Base-by-base conservation (phyloP, 2,113 vertebrate genomes). In the Daphoenositta chrysoptera region DNA sequence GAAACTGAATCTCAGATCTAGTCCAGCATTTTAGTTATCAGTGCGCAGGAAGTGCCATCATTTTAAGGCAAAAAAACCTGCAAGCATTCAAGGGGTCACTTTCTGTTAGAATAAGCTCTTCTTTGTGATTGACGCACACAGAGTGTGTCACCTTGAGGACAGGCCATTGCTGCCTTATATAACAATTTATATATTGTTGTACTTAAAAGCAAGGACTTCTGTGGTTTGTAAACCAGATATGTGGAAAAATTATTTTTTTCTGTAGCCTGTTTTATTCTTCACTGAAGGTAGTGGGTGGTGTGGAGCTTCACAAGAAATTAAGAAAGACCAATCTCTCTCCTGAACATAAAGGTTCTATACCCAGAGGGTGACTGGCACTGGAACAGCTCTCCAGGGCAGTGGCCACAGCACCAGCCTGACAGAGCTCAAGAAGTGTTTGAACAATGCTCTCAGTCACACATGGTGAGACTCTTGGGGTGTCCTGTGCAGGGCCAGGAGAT, bases 1-100 rank as follows among this genome's bases (percentile, higher is more conserved):
- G 82, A 87, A 96, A 73, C 85, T 31, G 89, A 83, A 94, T 90
- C 87, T 91, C 93, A 58, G 79, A 13, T 95, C 76, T 89, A 57
- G 37, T 66, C 66, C 54, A 64, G 80, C 63, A 14, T 78, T 94
- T 89, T 83, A 91, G 84, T 89, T 94, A 94, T 71, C 21, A 2
- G 63, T 42, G 33, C 47, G 37, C 39, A 71, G 37, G 87, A 94
- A 94, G 69, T 45, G 66, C 57, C 48, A 83, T 81, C 56, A 33
- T 79, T 94, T 93, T 82, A 88, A 77, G 79, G n/a, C 37, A 90
- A 90, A 58, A 40, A 78, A 8, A 47, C 11, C 56, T 83, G 42
- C 10, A 87, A 72, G 33, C 27, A 33, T 88, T 90, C n/a, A 51
- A 82, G 70, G 37, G 30, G 37, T 81, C 58, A 45, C 58, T 39